Evolutionary conservation across 2,797 vertebrate species (phyloP).

Genomic region (Rhyacichthys aspro): DNA sequence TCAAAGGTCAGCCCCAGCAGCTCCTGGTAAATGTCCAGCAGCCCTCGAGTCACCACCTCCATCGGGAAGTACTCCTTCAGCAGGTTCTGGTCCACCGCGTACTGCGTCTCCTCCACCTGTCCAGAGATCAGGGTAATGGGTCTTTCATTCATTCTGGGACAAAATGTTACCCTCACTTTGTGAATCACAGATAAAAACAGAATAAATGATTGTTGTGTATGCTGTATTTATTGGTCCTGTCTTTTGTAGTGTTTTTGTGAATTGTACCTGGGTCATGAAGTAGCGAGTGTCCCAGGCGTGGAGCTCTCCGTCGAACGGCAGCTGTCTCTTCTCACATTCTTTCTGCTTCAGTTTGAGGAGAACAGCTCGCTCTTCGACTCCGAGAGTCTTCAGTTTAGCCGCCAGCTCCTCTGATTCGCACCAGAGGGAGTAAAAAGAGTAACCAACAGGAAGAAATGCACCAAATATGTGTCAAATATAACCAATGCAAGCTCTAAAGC

Average conservation of each 20-base stretch:
- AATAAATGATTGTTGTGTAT: no score
- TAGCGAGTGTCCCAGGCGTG: slow-evolving; percentile 96
- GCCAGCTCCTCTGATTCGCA: slow-evolving; percentile 86
- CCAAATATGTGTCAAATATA: no score
- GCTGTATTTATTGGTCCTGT: no score
- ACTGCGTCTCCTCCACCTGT: slow-evolving; percentile 93
- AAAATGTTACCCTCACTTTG: no score
- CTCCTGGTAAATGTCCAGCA: slow-evolving; percentile 95
- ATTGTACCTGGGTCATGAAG: slow-evolving; percentile 90
- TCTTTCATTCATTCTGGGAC: no score
- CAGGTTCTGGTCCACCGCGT: slow-evolving; percentile 93
- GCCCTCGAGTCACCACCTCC: slow-evolving; percentile 93
- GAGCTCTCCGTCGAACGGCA: slow-evolving; percentile 83
- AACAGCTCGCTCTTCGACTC: slow-evolving; percentile 85
- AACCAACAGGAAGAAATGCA: neutral
- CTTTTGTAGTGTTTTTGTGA: neutral
- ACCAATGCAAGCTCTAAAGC: no score
- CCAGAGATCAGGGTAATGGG: no score
- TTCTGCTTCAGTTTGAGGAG: slow-evolving; percentile 90
- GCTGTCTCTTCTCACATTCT: slow-evolving; percentile 84
- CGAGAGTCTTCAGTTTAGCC: slow-evolving; percentile 88
- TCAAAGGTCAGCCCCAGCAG: slow-evolving; percentile 90
- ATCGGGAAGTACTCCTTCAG: slow-evolving; percentile 97
- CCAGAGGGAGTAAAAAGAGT: neutral
- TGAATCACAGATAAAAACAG: no score